Evolutionary conservation across 2,888 invertebrate genomes (phyloP).

Genomic region (Eupelmus urozonus): DNA sequence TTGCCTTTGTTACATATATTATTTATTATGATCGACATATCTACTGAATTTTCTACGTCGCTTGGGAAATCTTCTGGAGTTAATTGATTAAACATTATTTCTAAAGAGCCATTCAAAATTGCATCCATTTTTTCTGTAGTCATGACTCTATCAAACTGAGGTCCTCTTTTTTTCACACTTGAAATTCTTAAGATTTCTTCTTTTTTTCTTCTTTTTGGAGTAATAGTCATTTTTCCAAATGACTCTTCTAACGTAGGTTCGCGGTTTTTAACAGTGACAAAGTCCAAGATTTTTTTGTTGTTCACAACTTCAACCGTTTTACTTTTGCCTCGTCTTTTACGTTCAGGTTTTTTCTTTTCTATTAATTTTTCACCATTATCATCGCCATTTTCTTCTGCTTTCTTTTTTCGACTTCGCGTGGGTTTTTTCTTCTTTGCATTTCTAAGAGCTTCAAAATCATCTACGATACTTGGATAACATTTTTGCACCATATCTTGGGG

Average conservation of each 20-base stretch:
- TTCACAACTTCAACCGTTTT: slow-evolving; percentile 70
- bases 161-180: slow-evolving; percentile 68
- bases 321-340: slow-evolving; percentile 44
- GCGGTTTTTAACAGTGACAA: slow-evolving; percentile 19
- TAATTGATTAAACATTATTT: slow-evolving; percentile 71
- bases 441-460: slow-evolving; percentile 81
- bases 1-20: slow-evolving; percentile 72
- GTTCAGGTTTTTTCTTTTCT: slow-evolving; percentile 56
- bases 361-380: slow-evolving; percentile 55
- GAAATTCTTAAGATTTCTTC: slow-evolving; percentile 62
- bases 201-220: slow-evolving; percentile 70
- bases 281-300: slow-evolving; percentile 57
- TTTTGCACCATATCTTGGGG: slow-evolving; percentile 82
- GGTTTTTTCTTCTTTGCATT: slow-evolving; percentile 75
- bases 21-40: slow-evolving; percentile 80
- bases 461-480: slow-evolving; percentile 83
- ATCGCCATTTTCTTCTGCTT: slow-evolving; percentile 56
- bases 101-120: slow-evolving; percentile 75
- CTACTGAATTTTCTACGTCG: slow-evolving; percentile 76
- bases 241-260: slow-evolving; percentile 68
- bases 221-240: slow-evolving; percentile 68
- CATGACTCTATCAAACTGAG: slow-evolving; percentile 73
- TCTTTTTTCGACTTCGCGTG: slow-evolving; percentile 64
- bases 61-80: slow-evolving; percentile 73
- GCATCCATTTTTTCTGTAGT: slow-evolving; percentile 64